Percentiles rank a stretch among this genome's conserved stretches.
These are phyloP conservation scores for Mesorhabditis sp. DNA, from an alignment of 2,888 invertebrate genomes.

Conservation along the genomic window DNA sequence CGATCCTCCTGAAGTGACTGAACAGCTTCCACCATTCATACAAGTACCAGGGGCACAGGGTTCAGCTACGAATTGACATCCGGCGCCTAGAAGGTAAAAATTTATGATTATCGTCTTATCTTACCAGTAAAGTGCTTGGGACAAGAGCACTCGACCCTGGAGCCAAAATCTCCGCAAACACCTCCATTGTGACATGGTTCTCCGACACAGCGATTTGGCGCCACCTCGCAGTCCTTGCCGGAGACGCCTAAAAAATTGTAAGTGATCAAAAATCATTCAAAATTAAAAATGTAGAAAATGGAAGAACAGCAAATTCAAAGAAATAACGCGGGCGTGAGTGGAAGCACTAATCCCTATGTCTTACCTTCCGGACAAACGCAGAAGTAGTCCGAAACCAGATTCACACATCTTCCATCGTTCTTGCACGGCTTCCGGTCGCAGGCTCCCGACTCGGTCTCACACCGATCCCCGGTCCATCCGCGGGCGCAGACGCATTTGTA, in stretches of 20 bases:
- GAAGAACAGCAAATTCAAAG: constrained; percentile 11
- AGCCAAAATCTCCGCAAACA: constrained; percentile 89
- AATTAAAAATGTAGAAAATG: constrained; percentile 19
- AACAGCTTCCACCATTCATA: constrained; percentile 52
- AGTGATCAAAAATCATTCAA: not conserved
- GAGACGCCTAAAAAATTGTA: constrained; percentile 77
- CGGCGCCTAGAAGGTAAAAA: constrained; percentile 10
- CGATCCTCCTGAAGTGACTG: constrained; percentile 61
- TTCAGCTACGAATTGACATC: constrained; percentile 38
- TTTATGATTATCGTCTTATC: not conserved
- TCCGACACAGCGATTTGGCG: constrained; percentile 87
- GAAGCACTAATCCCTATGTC: not conserved
- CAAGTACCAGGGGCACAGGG: constrained; percentile 44
- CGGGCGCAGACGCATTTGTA: constrained; percentile 83
- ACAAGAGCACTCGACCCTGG: constrained; percentile 88
- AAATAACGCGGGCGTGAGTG: not conserved
- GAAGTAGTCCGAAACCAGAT: constrained; percentile 82
- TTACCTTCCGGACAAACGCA: constrained; percentile 66
- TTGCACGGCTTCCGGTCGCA: constrained; percentile 83
- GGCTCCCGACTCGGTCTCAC: constrained; percentile 82
- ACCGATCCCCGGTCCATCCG: constrained; percentile 60
- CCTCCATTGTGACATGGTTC: constrained; percentile 93
- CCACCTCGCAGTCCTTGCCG: constrained; percentile 92
- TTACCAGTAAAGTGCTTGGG: constrained; percentile 60
- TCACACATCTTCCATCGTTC: constrained; percentile 86